Evolutionary conservation across 2,113 vertebrate species (phyloP).

Genomic region (Pygoscelis antarcticus): DNA sequence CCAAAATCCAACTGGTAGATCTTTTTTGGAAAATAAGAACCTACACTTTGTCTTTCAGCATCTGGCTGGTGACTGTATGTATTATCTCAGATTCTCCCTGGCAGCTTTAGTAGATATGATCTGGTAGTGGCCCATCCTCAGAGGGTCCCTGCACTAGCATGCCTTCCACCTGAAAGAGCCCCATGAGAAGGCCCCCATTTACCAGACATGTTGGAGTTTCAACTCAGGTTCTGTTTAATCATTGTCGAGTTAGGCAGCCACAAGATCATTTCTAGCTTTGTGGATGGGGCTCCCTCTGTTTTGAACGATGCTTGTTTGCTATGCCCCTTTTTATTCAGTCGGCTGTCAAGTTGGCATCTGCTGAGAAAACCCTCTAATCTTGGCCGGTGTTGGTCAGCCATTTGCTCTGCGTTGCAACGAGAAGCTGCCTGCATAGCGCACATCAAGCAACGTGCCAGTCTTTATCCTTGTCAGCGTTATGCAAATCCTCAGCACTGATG

Average conservation of each 20-base stretch:
- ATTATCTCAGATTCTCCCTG: background rate
- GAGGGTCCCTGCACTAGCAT: background rate
- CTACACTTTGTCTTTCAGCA: background rate
- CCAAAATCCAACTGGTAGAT: background rate
- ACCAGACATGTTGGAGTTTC: background rate
- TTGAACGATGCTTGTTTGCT: background rate
- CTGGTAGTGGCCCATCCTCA: background rate
- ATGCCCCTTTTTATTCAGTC: background rate
- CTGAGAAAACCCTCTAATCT: background rate
- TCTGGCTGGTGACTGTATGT: background rate
- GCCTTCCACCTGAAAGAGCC: background rate
- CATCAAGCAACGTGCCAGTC: slow-evolving; percentile 3
- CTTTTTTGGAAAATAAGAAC: background rate
- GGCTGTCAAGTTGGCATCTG: background rate
- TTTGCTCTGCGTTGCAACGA: background rate
- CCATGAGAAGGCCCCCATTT: background rate
- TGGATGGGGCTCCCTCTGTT: background rate
- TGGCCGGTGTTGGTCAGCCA: background rate
- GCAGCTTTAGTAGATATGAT: background rate
- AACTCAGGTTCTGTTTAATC: background rate
- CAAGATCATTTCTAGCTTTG: background rate
- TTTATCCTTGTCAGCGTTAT: slow-evolving; percentile 44
- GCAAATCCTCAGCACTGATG: slow-evolving; percentile 32
- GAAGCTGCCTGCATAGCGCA: background rate
- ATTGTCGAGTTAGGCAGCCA: background rate